phyloP scores from a whole-genome alignment of 2,797 vertebrate genomes.

The Okamejei kenojei region DNA sequence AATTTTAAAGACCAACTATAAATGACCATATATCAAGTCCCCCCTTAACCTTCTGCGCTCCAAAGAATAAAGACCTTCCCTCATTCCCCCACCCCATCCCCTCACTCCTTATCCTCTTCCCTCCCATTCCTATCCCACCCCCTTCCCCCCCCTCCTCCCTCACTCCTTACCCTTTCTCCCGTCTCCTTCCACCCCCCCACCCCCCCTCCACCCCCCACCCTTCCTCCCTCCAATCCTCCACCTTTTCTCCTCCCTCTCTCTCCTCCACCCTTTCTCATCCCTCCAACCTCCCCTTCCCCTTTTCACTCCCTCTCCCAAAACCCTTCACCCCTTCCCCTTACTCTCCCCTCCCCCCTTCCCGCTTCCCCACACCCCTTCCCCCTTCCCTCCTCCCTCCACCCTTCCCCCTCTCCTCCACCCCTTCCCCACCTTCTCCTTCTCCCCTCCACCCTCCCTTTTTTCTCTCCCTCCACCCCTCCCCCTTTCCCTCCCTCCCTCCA shows the following conservation, averaged over 20 bases:
- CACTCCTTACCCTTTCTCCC: no score
- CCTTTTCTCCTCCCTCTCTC: not conserved
- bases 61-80: no score
- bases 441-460: not conserved
- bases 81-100: not conserved
- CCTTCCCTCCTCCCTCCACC: not conserved
- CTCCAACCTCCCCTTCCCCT: not conserved
- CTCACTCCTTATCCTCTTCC: not conserved
- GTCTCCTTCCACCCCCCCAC: not conserved
- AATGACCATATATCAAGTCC: no score
- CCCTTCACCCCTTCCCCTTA: no score
- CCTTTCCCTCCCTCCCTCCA: no score
- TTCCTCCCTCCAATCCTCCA: no score
- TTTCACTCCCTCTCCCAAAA: no score
- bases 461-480: not conserved
- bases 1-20: no score
- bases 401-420: not conserved
- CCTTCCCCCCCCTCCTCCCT: no score
- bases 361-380: not conserved
- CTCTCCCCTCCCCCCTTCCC: not conserved
- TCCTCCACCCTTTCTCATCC: not conserved
- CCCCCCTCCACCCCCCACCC: not conserved
- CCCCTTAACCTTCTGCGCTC: no score
- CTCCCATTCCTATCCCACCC: not conserved
- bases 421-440: no score